Base-by-base conservation (phyloP, 2,888 invertebrate genomes). In the Callyntrura guangdongensis region DNA sequence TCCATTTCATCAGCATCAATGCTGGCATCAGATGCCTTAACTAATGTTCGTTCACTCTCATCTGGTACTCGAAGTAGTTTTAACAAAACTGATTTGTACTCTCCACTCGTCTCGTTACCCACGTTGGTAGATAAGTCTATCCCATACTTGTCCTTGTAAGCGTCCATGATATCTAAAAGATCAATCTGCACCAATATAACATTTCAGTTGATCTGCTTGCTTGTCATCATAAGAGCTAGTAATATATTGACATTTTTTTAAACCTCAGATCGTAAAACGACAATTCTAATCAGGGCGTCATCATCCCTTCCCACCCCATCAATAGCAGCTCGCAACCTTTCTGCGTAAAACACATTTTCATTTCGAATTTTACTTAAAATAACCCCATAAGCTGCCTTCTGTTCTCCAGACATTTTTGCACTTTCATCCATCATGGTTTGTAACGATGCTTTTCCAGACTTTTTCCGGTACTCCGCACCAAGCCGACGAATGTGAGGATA, bases 261-360 rank as follows among this genome's bases (percentile, higher is more conserved):
- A 64, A 64, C 20, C 47, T 77, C 77, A 1, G 77, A 77, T 20
- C 77, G 49, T 14, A 77, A 49, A 11, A 77, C 77, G 3, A 77
- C 77, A 22, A 77, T 77, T 8, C 77, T 36, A 11, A 77, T 49
- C 0, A 77, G 49, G 4, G 77, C 22, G 11, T 77, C 77, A 20
- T 77, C 77, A 49, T 77, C 77, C 17, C 77, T 17, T 2, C 77
- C 77, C 49, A 77, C 22, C 0, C 77, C 77, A 22, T 77, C 77
- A 17, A 77, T 49, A 0, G 77, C 77, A 3, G 22, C 22, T 49
- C 77, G 5, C 9, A 77, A 22, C 3, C 77, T 22, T 22, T 77
- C 77, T 1, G 77, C 77, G 36, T 77, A 77, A 25, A 14, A 77
- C 77, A 12, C 14, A 22, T 17, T 2, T n/a, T 77, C 77, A n/a